Evolutionary conservation across 2,888 invertebrate species (phyloP), one percentile per base, ranked within the genome.

Genomic region (Oxyscelio sp.): DNA sequence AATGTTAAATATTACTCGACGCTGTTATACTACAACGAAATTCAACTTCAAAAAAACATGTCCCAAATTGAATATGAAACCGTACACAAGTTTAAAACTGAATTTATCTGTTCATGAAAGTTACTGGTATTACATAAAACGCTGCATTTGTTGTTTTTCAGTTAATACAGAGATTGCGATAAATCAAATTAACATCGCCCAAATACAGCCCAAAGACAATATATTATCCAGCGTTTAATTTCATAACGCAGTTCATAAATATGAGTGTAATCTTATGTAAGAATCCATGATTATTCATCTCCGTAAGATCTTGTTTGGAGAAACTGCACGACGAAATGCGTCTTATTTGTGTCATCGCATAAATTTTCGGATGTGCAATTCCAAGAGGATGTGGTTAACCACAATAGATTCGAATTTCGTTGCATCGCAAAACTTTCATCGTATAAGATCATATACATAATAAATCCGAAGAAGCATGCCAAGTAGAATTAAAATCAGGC

Each of bases 361-460:
- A 85, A 74, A 71, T 85, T 84, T 83, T 87, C 86, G 90, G 86
- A 89, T 83, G 77, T 79, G 52, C 15, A 17, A 58, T 73, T 75
- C 83, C 86, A 74, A 87, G 66, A 89, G 90, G 90, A 90, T 90
- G 90, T 87, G 90, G 90, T 90, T 88, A 90, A 90, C 89, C 89
- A 73, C 86, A 82, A 65, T 50, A 88, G 90, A 88, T 90, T 90
- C 90, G 85, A 85, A 86, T 90, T 90, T 90, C 90, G 85, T 74
- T 75, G 85, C 54, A 58, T 61, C 43, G 75, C 74, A 50, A 75
- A 75, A 82, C 70, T 82, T 81, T 81, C 81, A 68, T 81, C 68
- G 73, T 31, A 21, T 5, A 17, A 45, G 54, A n/a, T n/a, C n/a
- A n/a, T n/a, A n/a, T n/a, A n/a, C n/a, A n/a, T n/a, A n/a, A n/a